Base-by-base conservation (phyloP, 23 tunicate species). In the Styela plicata region DNA sequence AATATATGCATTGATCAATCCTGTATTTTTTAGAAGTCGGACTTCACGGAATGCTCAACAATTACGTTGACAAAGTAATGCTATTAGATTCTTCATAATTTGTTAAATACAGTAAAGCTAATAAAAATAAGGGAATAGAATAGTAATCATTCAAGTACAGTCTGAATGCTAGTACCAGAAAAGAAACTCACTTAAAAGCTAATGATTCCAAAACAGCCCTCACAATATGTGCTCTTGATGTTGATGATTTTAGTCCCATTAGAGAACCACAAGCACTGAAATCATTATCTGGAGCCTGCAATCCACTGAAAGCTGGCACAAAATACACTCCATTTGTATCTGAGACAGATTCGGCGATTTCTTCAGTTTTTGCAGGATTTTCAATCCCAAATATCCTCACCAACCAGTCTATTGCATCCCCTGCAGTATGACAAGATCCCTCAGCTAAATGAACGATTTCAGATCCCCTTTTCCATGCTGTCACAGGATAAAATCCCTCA, bases 231-330 rank as follows among this genome's bases (percentile, higher is more conserved):
- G 73, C 71, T 33, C 82, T 79, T 75, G 27, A 18, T 0, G 96
- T 80, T n/a, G 85, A 73, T 26, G 73, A 84, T 53, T 87, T 87
- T 23, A 96, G 23, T 1, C 99, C 99, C 89, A 96, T 80, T 29
- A 96, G 74, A 53, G 98, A 82, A 2, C 99, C 91, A 62, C 95
- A 90, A 57, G 99, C 99, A 10, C 61, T 32, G 33, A 62, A 86
- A 64, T 96, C 99, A 70, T 84, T 96, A n/a, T 82, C 83, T 2
- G 99, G 99, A 20, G 99, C 91, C 67, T 91, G 95, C 22, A 96
- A 34, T 3, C 99, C 99, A 78, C 85, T 86, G 80, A 96, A 91
- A 13, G 74, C 86, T 29, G 99, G 99, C 10, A 96, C 91, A 84
- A 96, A 96, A 82, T 68, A 91, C n/a, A 74, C 84, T 2, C 89